Conservation (phyloP, 2,888 invertebrate genomes). For the Pachycephus smyrnensis region DNA sequence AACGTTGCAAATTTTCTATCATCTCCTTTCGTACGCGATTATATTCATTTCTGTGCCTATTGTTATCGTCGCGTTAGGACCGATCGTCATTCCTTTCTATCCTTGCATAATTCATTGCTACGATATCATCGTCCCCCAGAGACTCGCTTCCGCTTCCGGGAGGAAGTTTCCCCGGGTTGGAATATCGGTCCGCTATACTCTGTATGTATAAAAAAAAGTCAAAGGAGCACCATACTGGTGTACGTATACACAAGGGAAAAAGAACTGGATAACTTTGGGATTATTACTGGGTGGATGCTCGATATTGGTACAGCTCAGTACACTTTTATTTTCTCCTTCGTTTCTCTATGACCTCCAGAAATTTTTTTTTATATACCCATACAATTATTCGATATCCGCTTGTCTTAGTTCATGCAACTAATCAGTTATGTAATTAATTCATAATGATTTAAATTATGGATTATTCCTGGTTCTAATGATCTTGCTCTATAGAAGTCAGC, state of each 20-base stretch:
- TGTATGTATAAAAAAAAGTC: background rate
- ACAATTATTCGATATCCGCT: background rate
- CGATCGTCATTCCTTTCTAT: background rate
- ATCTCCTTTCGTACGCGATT: background rate
- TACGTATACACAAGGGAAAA: background rate
- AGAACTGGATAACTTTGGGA: background rate
- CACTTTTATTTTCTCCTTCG: background rate
- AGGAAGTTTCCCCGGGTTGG: background rate
- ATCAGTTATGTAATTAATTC: background rate
- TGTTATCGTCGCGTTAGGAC: background rate
- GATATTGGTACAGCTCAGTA: background rate
- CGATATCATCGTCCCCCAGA: background rate
- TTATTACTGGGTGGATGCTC: background rate
- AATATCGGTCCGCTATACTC: background rate
- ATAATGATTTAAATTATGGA: background rate
- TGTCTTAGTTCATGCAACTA: background rate
- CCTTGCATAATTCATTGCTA: background rate
- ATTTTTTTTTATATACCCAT: no score
- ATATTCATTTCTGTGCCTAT: background rate
- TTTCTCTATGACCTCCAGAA: background rate
- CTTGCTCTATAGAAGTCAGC: background rate
- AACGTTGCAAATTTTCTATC: background rate
- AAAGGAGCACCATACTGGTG: background rate
- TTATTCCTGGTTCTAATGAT: no score
- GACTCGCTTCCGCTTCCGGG: background rate